Evolutionary conservation across 2,113 vertebrate genomes (phyloP).

Genomic region (Laticauda colubrina): DNA sequence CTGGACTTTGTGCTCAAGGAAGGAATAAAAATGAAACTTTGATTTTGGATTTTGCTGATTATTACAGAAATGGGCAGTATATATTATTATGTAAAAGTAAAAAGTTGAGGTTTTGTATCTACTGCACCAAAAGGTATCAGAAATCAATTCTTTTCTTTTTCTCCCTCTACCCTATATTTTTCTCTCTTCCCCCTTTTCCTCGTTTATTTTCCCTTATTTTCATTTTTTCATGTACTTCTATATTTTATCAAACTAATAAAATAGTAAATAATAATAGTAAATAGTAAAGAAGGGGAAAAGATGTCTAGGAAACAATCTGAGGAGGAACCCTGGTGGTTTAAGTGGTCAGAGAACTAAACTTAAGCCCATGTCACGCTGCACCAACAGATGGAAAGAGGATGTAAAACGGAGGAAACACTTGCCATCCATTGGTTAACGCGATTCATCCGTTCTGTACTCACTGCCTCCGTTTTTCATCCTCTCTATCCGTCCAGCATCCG

Average conservation of each 20-base stretch:
- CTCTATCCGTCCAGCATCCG: too few relatives aligned
- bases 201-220: background rate
- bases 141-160: background rate
- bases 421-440: too few relatives aligned
- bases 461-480: too few relatives aligned
- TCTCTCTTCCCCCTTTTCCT: background rate
- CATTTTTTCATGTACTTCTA: background rate
- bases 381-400: too few relatives aligned
- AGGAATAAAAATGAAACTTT: background rate
- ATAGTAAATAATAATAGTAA: too few relatives aligned
- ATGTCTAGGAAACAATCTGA: background rate
- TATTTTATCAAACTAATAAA: background rate
- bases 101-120: background rate
- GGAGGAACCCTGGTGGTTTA: background rate
- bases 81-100: background rate
- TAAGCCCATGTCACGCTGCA: too few relatives aligned
- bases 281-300: background rate
- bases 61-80: background rate
- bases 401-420: too few relatives aligned
- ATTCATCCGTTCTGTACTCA: too few relatives aligned
- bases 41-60: background rate
- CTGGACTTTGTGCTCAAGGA: background rate
- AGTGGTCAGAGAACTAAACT: background rate
- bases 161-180: background rate
- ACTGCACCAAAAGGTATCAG: background rate